phyloP scores from a whole-genome alignment of 2,888 invertebrate genomes.

The Craniophora ligustri region DNA sequence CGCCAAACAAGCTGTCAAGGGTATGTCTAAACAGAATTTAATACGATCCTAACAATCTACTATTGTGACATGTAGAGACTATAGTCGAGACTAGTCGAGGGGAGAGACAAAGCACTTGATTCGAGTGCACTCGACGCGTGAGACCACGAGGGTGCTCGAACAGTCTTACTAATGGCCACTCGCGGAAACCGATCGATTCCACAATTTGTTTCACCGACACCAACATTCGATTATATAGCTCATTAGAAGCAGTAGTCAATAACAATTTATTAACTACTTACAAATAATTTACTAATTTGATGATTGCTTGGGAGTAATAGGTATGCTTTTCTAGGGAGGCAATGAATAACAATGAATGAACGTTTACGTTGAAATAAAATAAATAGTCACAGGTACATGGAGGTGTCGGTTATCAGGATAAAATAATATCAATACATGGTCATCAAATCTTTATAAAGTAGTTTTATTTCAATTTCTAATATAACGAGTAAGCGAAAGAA shows the following conservation, averaged over 20 bases:
- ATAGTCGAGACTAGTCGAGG: conserved; percentile 38
- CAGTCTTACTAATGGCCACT: conserved; percentile 72
- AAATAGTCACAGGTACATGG: no score
- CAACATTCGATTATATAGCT: conserved; percentile 16
- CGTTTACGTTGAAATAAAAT: no score
- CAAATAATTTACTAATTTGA: no score
- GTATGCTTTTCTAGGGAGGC: no score
- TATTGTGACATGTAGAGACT: conserved; percentile 64
- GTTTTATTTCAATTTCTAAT: no score
- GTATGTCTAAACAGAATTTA: conserved; percentile 55
- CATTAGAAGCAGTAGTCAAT: conserved; percentile 12
- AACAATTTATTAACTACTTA: background rate
- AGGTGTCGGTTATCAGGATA: no score
- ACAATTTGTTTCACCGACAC: conserved; percentile 46
- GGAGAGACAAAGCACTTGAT: conserved; percentile 63
- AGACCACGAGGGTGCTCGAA: conserved; percentile 65
- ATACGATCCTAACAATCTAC: conserved; percentile 50
- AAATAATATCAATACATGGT: no score
- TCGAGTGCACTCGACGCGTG: conserved; percentile 64
- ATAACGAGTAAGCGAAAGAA: no score
- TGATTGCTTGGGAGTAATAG: no score
- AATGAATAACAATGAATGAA: no score
- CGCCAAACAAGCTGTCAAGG: conserved; percentile 50
- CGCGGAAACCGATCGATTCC: conserved; percentile 59
- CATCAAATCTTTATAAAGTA: no score